These are phyloP conservation scores for Procambarus virginalis DNA, from an alignment of 1,140 invertebrate genomes.

Conservation along the genomic window DNA sequence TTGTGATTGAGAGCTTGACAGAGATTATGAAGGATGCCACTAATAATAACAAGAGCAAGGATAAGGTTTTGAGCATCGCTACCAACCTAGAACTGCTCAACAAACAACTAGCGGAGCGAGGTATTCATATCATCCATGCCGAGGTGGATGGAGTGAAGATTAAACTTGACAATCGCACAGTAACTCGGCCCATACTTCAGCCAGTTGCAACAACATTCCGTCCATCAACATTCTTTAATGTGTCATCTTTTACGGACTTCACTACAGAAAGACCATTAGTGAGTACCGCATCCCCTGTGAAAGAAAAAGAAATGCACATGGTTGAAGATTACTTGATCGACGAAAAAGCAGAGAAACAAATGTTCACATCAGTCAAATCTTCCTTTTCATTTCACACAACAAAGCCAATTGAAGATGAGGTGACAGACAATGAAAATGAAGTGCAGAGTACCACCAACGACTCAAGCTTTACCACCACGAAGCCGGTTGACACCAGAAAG, in stretches of 20 bases:
- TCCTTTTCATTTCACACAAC: slow-evolving; percentile 53
- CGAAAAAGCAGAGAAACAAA: not conserved
- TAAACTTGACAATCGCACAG: slow-evolving; percentile 48
- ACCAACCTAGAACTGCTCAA: slow-evolving; percentile 47
- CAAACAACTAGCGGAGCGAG: slow-evolving; percentile 38
- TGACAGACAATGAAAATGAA: slow-evolving; percentile 32
- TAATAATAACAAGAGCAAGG: slow-evolving; percentile 48
- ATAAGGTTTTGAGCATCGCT: slow-evolving; percentile 46
- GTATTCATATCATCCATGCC: slow-evolving; percentile 58
- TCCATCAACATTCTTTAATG: slow-evolving; percentile 11
- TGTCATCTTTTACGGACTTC: not conserved
- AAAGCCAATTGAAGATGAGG: not conserved
- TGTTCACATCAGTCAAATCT: slow-evolving; percentile 44
- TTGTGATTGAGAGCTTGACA: slow-evolving; percentile 53
- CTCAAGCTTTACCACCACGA: slow-evolving; percentile 17
- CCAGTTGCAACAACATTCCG: slow-evolving; percentile 43
- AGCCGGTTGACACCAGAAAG: slow-evolving; percentile 14
- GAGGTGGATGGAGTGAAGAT: slow-evolving; percentile 55
- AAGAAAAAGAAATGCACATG: not conserved
- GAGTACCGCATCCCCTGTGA: not conserved
- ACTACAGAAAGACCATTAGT: slow-evolving; percentile 9
- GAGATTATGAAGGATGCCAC: slow-evolving; percentile 59
- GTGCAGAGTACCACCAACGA: slow-evolving; percentile 49
- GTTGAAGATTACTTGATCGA: not conserved
- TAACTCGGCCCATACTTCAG: slow-evolving; percentile 17